A percentile compares a stretch with the other conserved stretches of the same genome.
phyloP scores from a whole-genome alignment of 2,888 invertebrate species.

The Aproaerema taeniolella region DNA sequence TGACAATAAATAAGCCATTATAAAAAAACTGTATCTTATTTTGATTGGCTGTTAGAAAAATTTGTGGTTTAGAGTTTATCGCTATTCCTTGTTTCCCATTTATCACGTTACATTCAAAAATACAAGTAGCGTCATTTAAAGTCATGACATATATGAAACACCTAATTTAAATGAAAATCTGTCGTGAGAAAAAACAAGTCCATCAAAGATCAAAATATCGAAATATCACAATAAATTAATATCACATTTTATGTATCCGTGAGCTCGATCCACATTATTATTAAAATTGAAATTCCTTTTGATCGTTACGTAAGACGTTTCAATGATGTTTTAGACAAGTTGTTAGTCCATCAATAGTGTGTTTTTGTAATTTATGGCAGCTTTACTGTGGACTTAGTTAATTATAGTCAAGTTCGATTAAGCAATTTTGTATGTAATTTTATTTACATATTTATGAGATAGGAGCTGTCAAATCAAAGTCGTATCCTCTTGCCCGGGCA shows the following conservation, averaged over 20 bases:
- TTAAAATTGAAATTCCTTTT: background rate
- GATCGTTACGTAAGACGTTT: slow-evolving; percentile 3
- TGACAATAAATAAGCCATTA: too few species aligned
- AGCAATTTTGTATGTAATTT: slow-evolving; percentile 21
- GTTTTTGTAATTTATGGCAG: slow-evolving; percentile 8
- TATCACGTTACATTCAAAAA: too few species aligned
- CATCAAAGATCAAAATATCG: slow-evolving; percentile 2
- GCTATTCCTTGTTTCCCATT: too few species aligned
- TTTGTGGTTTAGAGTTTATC: too few species aligned
- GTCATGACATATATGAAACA: too few species aligned
- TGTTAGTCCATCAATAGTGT: slow-evolving; percentile 3
- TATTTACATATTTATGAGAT: slow-evolving; percentile 23
- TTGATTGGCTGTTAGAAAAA: too few species aligned
- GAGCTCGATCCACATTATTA: background rate
- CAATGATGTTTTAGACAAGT: slow-evolving; percentile 1
- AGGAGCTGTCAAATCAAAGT: slow-evolving; percentile 15
- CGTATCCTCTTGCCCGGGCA: slow-evolving; percentile 4
- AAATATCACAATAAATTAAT: slow-evolving; percentile 4
- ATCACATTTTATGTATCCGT: slow-evolving; percentile 6
- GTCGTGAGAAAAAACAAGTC: slow-evolving; percentile 4
- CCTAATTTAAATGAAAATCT: too few species aligned
- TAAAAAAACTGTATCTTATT: too few species aligned
- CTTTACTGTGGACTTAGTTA: slow-evolving; percentile 17
- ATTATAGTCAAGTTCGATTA: slow-evolving; percentile 24
- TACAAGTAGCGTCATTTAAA: too few species aligned